phyloP scores from a whole-genome alignment of 2,888 invertebrate genomes.

The Rhagophthalmus giganteus region DNA sequence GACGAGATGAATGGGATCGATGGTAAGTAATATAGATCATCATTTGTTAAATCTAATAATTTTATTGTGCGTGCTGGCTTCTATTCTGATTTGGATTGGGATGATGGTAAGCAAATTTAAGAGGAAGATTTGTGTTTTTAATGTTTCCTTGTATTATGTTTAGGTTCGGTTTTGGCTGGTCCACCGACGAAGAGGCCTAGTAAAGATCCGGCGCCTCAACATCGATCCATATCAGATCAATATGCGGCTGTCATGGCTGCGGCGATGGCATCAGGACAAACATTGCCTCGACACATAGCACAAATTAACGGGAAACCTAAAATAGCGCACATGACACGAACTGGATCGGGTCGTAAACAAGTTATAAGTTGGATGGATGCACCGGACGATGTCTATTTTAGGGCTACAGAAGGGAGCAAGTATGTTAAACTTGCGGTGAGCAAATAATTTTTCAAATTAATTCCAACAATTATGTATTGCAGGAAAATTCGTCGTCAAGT shows the following conservation, averaged over 20 bases:
- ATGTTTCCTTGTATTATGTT: constrained; percentile 4
- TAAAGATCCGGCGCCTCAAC: constrained; percentile 63
- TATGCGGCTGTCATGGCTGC: constrained; percentile 70
- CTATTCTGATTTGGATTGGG: constrained; percentile 67
- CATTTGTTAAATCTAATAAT: constrained; percentile 39
- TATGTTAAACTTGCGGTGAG: constrained; percentile 57
- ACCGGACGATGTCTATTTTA: constrained; percentile 95
- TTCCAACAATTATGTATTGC: constrained; percentile 32
- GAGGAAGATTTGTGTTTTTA: background rate
- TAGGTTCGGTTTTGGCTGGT: constrained; percentile 52
- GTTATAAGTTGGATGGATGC: constrained; percentile 98
- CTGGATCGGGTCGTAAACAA: constrained; percentile 79
- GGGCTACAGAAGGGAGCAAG: constrained; percentile 89
- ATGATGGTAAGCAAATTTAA: constrained; percentile 59
- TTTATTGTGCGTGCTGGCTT: constrained; percentile 59
- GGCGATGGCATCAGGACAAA: constrained; percentile 68
- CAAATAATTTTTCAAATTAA: background rate
- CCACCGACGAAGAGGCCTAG: constrained; percentile 81
- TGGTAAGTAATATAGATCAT: constrained; percentile 63
- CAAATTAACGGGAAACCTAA: constrained; percentile 84
- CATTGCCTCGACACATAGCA: constrained; percentile 69
- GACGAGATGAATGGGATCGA: constrained; percentile 89
- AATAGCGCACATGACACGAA: constrained; percentile 76
- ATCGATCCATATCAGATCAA: constrained; percentile 60
- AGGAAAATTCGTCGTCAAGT: constrained; percentile 85